phyloP scores from a whole-genome alignment of 1,140 invertebrate species.

The Heliconius eleuchia region DNA sequence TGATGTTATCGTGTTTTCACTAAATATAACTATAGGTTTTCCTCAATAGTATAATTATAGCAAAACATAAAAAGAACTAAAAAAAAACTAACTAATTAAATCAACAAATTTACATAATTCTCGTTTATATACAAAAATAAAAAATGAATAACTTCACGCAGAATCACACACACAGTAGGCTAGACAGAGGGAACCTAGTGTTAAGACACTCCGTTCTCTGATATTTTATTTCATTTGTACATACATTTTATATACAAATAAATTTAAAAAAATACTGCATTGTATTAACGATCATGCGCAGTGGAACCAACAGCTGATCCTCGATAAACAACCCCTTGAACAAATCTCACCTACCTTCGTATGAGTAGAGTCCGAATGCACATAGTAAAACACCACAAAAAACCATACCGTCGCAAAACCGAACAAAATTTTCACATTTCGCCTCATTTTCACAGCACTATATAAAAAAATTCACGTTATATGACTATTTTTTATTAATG shows the following conservation, averaged over 20 bases:
- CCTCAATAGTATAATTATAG: no score
- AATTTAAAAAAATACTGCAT: constrained; percentile 18
- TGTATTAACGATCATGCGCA: constrained; percentile 54
- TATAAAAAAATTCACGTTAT: background rate
- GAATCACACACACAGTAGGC: no score
- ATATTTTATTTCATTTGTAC: no score
- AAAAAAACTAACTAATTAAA: no score
- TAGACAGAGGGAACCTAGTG: no score
- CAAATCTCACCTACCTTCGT: constrained; percentile 55
- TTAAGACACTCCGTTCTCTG: no score
- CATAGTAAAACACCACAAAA: constrained; percentile 72
- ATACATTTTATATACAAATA: no score
- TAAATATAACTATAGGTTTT: background rate
- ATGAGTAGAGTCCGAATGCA: constrained; percentile 65
- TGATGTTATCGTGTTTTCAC: background rate
- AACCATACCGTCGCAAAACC: constrained; percentile 68
- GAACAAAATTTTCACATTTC: constrained; percentile 72
- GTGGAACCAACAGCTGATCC: constrained; percentile 65
- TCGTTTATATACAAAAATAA: no score
- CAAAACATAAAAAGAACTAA: no score
- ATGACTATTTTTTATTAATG: no score
- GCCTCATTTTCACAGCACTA: constrained; percentile 59
- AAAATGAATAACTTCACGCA: no score
- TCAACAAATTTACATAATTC: no score
- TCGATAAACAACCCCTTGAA: constrained; percentile 48